phyloP scores from a whole-genome alignment of 2,888 invertebrate genomes.

The Bibio marci region DNA sequence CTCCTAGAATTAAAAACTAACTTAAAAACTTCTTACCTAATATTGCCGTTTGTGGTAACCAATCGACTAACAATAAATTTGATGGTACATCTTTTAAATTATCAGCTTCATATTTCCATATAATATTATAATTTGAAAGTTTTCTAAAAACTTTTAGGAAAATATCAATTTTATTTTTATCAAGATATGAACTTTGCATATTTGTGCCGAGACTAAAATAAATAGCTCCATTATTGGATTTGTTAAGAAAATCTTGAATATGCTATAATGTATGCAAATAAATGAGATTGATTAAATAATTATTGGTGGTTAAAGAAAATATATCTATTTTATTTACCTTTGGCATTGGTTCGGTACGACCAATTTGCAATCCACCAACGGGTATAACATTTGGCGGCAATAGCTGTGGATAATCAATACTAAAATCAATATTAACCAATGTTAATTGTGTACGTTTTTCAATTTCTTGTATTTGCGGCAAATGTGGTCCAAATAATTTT shows the following conservation, averaged over 20 bases:
- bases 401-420: constrained; percentile 5
- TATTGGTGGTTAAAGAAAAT: no score
- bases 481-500: constrained; percentile 1
- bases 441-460: constrained; percentile 3
- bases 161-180: neutral
- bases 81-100: constrained; percentile 3
- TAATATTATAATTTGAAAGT: constrained; percentile 3
- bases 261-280: no score
- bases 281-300: no score
- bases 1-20: no score
- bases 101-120: constrained; percentile 6
- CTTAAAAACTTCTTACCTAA: constrained; percentile 1
- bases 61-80: constrained; percentile 6
- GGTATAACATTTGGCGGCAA: constrained; percentile 6
- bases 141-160: constrained; percentile 2
- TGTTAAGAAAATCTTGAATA: neutral
- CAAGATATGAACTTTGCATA: constrained; percentile 2
- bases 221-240: constrained; percentile 4
- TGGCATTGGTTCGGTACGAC: neutral
- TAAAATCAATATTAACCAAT: constrained; percentile 5
- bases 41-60: constrained; percentile 7
- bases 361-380: constrained; percentile 3
- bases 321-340: neutral
- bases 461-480: constrained; percentile 1
- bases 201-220: constrained; percentile 5